Percentiles rank a stretch among this genome's conserved stretches.
Conservation (phyloP, 2,113 vertebrate species). For the Carassius carassius region DNA sequence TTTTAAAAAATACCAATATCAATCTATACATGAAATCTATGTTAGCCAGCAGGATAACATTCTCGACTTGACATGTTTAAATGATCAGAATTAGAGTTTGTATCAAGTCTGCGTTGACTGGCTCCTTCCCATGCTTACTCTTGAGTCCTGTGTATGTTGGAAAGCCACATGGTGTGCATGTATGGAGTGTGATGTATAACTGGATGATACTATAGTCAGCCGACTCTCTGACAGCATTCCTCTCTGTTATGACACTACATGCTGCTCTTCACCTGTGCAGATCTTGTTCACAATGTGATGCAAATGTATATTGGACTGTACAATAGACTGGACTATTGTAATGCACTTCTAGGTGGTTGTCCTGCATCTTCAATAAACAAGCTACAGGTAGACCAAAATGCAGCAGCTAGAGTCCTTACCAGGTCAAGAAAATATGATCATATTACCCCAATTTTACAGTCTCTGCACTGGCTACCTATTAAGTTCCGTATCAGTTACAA, state of each 20-base stretch:
- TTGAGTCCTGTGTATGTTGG: neutral
- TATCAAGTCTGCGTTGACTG: neutral
- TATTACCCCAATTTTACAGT: too few species aligned
- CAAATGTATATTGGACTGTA: neutral
- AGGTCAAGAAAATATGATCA: too few species aligned
- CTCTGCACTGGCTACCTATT: too few species aligned
- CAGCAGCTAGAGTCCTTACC: too few species aligned
- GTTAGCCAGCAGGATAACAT: neutral
- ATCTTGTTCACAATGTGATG: neutral
- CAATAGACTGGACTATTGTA: too few species aligned
- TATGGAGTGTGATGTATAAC: neutral
- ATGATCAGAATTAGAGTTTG: neutral
- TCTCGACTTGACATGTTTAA: neutral
- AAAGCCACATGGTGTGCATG: neutral
- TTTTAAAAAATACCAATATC: neutral
- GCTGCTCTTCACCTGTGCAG: too few species aligned
- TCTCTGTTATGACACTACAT: neutral
- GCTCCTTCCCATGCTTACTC: neutral
- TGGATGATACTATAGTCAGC: neutral
- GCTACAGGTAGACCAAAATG: too few species aligned
- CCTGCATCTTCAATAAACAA: too few species aligned
- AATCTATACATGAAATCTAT: neutral
- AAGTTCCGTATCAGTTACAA: too few species aligned
- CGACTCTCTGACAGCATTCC: too few species aligned
- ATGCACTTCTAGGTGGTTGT: too few species aligned